phyloP scores from a whole-genome alignment of 2,888 invertebrate species.

The Netelia inedita region DNA sequence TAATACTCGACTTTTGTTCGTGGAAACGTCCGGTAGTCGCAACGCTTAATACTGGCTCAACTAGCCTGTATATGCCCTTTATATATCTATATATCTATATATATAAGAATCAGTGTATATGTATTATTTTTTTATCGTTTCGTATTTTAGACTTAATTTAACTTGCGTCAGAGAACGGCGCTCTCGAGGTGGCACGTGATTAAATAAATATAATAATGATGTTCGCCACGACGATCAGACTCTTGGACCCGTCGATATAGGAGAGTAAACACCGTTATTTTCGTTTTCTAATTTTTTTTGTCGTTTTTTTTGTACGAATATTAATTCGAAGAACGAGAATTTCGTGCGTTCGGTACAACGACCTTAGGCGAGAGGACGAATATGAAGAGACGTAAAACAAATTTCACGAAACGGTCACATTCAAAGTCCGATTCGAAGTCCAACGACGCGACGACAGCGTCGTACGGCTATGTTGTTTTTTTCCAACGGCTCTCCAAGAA shows the following conservation, averaged over 20 bases:
- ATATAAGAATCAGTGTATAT: neutral
- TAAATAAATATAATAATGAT: slow-evolving; percentile 11
- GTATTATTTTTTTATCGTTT: slow-evolving; percentile 2
- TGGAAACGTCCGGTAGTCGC: slow-evolving; percentile 8
- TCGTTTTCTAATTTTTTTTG: neutral
- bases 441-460: too few relatives aligned
- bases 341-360: neutral
- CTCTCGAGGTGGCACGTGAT: neutral
- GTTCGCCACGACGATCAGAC: neutral
- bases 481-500: too few relatives aligned
- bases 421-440: too few relatives aligned
- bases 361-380: neutral
- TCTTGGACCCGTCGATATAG: neutral
- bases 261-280: neutral
- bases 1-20: slow-evolving; percentile 60
- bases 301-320: neutral
- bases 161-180: neutral
- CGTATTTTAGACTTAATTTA: slow-evolving; percentile 1
- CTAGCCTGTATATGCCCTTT: neutral
- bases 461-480: too few relatives aligned
- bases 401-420: too few relatives aligned
- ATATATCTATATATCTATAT: slow-evolving; percentile 30
- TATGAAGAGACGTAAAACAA: too few relatives aligned
- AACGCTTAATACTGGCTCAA: slow-evolving; percentile 8
- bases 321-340: neutral